Conservation (phyloP, 2,113 vertebrate species). For the Onychostruthus taczanowskii region DNA sequence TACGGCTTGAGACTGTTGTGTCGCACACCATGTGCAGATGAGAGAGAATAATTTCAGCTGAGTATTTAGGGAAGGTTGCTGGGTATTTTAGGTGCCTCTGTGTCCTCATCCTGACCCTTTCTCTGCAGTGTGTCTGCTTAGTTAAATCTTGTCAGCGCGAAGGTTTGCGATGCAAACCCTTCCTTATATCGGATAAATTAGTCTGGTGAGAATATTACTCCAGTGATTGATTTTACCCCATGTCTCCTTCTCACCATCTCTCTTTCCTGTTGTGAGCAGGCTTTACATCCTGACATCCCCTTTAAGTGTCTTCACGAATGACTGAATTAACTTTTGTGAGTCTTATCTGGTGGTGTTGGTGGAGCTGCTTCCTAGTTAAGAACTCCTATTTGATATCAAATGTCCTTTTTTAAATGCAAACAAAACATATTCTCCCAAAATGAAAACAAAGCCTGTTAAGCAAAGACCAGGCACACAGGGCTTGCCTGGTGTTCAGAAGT, state of each 20-base stretch:
- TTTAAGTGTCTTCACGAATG: neutral
- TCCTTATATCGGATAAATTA: neutral
- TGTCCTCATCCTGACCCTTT: slow-evolving; percentile 33
- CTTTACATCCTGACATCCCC: slow-evolving; percentile 7
- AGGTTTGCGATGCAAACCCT: neutral
- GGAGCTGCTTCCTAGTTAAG: slow-evolving; percentile 17
- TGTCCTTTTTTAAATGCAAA: slow-evolving; percentile 57
- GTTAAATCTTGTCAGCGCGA: neutral
- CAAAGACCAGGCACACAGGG: slow-evolving; percentile 37
- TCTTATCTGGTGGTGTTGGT: neutral
- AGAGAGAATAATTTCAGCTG: slow-evolving; percentile 62
- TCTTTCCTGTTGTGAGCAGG: neutral
- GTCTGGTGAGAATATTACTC: neutral
- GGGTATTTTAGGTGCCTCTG: slow-evolving; percentile 1
- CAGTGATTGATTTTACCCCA: neutral
- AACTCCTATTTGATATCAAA: slow-evolving; percentile 25
- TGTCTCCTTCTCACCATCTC: neutral
- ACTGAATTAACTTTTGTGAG: slow-evolving; percentile 38
- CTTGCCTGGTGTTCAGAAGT: slow-evolving; percentile 64
- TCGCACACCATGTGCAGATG: slow-evolving; percentile 33
- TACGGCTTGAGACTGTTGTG: slow-evolving; percentile 3
- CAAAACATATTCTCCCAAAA: slow-evolving; percentile 48
- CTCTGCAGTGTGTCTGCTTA: slow-evolving; percentile 1
- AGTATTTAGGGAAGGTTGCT: neutral
- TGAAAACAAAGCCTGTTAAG: slow-evolving; percentile 48